Evolutionary conservation across 1,140 invertebrate genomes (phyloP).

Genomic region (Cydia splendana): DNA sequence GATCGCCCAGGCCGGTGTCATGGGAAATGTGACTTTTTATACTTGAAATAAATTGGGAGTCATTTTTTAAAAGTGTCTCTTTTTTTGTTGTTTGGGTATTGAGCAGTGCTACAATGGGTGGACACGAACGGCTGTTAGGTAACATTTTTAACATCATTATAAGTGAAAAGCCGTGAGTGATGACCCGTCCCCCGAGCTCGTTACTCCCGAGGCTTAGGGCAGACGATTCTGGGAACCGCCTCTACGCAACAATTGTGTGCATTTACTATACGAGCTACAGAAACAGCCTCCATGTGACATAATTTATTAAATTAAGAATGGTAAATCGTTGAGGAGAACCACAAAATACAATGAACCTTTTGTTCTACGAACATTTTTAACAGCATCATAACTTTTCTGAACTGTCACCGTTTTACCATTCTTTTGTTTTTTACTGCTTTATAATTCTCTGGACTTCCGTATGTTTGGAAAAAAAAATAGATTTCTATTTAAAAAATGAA

Average conservation of each 20-base stretch:
- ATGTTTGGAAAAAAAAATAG: not conserved
- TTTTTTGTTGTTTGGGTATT: constrained; percentile 68
- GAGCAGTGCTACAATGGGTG: constrained; percentile 73
- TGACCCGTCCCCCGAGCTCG: constrained; percentile 41
- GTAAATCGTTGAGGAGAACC: not conserved
- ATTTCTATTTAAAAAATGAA: not conserved
- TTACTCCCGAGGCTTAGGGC: not conserved
- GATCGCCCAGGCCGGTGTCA: constrained; percentile 69
- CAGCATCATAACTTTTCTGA: constrained; percentile 21
- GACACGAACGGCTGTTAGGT: constrained; percentile 74
- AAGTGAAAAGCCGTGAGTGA: constrained; percentile 75
- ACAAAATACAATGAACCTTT: not conserved
- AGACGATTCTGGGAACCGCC: constrained; percentile 15
- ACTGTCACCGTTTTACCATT: constrained; percentile 18
- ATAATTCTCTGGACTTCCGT: constrained; percentile 29
- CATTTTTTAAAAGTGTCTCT: constrained; percentile 69
- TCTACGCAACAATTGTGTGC: not conserved
- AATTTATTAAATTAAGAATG: constrained; percentile 16
- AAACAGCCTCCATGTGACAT: not conserved
- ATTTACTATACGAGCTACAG: not conserved
- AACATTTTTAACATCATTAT: constrained; percentile 79
- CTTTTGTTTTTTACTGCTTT: constrained; percentile 20
- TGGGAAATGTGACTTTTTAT: constrained; percentile 73
- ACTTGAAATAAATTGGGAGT: constrained; percentile 76
- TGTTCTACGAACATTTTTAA: constrained; percentile 1